Percentiles rank a stretch among this genome's conserved stretches.
Conservation (phyloP, 2,797 vertebrate genomes). For the Lacerta bilineata region DNA sequence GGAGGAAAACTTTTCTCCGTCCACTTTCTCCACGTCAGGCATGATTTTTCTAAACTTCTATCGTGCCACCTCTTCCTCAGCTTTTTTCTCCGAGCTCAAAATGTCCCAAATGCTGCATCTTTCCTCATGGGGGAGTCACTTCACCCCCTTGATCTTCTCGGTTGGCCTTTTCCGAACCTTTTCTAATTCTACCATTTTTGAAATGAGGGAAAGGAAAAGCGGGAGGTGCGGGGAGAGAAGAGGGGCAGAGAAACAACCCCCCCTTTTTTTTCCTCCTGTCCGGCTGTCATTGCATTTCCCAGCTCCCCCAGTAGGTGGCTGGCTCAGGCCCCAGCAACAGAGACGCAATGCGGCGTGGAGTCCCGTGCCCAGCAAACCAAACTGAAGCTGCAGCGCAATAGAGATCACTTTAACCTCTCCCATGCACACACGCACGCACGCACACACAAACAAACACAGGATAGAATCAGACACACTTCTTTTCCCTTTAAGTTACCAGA, state of each 20-base stretch:
- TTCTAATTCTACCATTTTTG: too few species aligned
- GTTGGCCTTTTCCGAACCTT: too few species aligned
- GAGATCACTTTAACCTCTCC: neutral
- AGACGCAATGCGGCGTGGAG: constrained; percentile 44
- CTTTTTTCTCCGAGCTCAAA: too few species aligned
- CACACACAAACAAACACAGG: neutral
- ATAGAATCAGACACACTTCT: neutral
- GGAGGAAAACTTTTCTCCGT: too few species aligned
- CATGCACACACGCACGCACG: neutral
- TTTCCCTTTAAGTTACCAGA: neutral
- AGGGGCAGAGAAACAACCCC: neutral
- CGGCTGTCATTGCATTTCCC: constrained; percentile 9
- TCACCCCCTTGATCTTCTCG: too few species aligned
- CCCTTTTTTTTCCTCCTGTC: neutral
- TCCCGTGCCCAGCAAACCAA: neutral
- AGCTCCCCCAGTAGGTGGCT: constrained; percentile 25
- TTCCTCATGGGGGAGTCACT: too few species aligned
- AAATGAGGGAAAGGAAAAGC: too few species aligned
- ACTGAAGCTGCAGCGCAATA: neutral
- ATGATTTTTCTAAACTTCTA: too few species aligned
- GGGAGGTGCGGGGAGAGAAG: too few species aligned
- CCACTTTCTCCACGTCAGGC: too few species aligned
- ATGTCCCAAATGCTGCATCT: too few species aligned
- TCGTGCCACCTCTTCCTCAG: neutral
- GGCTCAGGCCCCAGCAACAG: neutral